phyloP scores from a whole-genome alignment of 1,140 invertebrate species.

The Laupala kohalensis region DNA sequence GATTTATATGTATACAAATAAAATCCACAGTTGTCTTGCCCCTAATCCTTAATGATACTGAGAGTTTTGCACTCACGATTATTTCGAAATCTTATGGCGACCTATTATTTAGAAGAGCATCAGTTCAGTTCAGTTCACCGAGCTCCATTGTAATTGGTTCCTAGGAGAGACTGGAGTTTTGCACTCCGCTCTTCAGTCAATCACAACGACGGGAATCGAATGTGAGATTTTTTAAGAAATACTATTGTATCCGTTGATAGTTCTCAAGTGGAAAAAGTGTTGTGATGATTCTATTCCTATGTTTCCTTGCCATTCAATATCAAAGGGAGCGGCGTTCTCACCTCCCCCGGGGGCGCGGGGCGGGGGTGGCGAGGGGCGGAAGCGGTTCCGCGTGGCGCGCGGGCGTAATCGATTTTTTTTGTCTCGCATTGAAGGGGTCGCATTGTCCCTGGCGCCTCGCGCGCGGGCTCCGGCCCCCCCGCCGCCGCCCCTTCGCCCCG shows the following conservation, averaged over 20 bases:
- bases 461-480: background rate
- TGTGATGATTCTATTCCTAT: conserved; percentile 7
- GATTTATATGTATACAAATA: background rate
- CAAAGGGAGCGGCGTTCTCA: too few relatives aligned
- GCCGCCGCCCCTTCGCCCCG: too few relatives aligned
- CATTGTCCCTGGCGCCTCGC: background rate
- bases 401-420: background rate
- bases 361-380: too few relatives aligned
- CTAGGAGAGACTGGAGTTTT: background rate
- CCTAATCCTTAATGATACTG: background rate
- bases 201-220: background rate
- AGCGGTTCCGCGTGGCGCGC: background rate
- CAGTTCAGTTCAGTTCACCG: background rate
- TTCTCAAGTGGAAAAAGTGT: conserved; percentile 5
- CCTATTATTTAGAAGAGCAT: background rate
- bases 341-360: too few relatives aligned
- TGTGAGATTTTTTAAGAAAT: background rate
- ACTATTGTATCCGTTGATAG: background rate
- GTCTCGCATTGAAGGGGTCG: background rate
- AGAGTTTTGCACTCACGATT: conserved; percentile 1
- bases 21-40: background rate
- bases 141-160: background rate
- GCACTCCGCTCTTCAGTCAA: background rate
- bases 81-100: background rate
- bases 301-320: background rate